phyloP scores from a whole-genome alignment of 2,113 vertebrate genomes.

The Galeopterus variegatus region DNA sequence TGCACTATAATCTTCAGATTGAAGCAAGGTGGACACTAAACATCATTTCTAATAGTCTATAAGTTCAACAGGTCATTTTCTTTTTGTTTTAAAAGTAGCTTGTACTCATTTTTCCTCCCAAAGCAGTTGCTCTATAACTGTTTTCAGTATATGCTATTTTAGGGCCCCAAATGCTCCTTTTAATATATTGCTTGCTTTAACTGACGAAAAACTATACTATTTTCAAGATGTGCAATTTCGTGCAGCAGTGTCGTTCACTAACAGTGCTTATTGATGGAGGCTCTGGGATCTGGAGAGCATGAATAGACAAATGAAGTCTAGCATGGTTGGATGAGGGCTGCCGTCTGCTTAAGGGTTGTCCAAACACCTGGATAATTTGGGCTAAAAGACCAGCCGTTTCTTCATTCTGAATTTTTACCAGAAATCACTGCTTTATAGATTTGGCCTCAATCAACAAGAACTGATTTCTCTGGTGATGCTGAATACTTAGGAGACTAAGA shows the following conservation, averaged over 20 bases:
- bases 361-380: background rate
- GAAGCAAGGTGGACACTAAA: background rate
- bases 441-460: background rate
- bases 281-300: background rate
- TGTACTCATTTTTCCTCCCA: background rate
- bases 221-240: background rate
- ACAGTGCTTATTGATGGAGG: background rate
- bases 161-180: background rate
- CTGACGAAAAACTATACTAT: background rate
- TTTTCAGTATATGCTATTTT: background rate
- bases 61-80: background rate
- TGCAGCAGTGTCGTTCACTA: background rate
- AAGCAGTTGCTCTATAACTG: background rate
- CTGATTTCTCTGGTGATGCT: background rate
- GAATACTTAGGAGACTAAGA: background rate
- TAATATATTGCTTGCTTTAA: conserved; percentile 33
- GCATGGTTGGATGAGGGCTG: background rate
- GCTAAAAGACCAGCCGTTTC: background rate
- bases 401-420: background rate
- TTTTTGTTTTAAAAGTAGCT: background rate
- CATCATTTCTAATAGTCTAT: background rate
- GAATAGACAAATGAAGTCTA: background rate
- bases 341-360: background rate
- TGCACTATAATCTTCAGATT: background rate
- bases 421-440: background rate